Conservation (phyloP, 2,888 invertebrate species). For the Notocelia uddmanniana region DNA sequence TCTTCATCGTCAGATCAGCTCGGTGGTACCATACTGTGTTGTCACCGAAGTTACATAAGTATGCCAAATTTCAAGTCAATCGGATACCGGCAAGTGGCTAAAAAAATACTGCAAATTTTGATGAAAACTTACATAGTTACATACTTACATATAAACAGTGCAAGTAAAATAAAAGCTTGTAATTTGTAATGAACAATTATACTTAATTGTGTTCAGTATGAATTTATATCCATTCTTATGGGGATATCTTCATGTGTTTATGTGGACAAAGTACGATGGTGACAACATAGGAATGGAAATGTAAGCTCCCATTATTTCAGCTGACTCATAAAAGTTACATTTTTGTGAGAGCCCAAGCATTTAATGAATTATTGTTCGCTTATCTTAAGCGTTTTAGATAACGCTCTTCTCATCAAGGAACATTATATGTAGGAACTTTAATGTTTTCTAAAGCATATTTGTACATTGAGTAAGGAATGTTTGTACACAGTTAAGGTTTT, state of each 20-base stretch:
- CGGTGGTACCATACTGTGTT: too few relatives aligned
- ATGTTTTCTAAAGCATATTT: background rate
- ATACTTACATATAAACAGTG: too few relatives aligned
- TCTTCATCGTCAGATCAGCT: too few relatives aligned
- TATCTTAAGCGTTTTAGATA: constrained; percentile 36
- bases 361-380: constrained; percentile 24
- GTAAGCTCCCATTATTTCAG: background rate
- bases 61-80: too few relatives aligned
- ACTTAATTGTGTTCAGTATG: background rate
- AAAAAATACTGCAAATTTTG: too few relatives aligned
- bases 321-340: background rate
- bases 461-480: constrained; percentile 7
- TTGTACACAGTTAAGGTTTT: constrained; percentile 5
- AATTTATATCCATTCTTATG: background rate
- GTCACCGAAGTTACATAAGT: too few relatives aligned
- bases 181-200: too few relatives aligned
- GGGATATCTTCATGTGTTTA: background rate
- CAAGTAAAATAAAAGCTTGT: too few relatives aligned
- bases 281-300: background rate
- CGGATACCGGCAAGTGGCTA: too few relatives aligned
- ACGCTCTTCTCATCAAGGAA: background rate
- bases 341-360: background rate
- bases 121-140: too few relatives aligned
- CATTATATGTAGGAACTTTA: constrained; percentile 10
- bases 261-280: background rate